Conservation (phyloP, 1,140 invertebrate species). For the Varroa destructor region DNA sequence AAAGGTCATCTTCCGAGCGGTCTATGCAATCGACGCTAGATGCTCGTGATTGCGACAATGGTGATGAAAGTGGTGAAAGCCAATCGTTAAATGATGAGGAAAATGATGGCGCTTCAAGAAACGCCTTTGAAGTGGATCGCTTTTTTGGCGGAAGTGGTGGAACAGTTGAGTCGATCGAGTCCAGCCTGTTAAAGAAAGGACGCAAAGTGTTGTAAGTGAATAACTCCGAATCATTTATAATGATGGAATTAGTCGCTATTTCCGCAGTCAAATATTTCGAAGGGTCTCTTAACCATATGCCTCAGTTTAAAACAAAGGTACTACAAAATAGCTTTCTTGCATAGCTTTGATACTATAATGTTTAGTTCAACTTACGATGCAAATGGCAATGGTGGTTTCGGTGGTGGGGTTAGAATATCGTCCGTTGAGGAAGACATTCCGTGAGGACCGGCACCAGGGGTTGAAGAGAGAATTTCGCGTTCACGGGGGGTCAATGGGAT, state of each 20-base stretch:
- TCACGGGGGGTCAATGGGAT: slow-evolving; percentile 48
- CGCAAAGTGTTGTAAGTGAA: not conserved
- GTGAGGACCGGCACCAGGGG: not conserved
- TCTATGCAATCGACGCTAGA: slow-evolving; percentile 24
- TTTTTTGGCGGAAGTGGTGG: slow-evolving; percentile 63
- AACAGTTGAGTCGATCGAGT: slow-evolving; percentile 38
- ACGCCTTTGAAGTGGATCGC: slow-evolving; percentile 36
- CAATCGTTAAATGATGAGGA: slow-evolving; percentile 10
- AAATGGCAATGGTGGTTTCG: slow-evolving; percentile 66
- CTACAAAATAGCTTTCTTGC: too few species aligned
- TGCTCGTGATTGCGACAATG: slow-evolving; percentile 20
- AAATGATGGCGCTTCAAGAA: slow-evolving; percentile 15
- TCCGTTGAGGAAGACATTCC: slow-evolving; percentile 33
- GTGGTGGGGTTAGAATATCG: slow-evolving; percentile 49
- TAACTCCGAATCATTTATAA: too few species aligned
- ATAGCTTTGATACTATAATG: too few species aligned
- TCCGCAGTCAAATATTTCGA: too few species aligned
- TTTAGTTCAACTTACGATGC: slow-evolving; percentile 34
- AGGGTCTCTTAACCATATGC: too few species aligned
- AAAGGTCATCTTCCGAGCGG: slow-evolving; percentile 19
- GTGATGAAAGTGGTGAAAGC: slow-evolving; percentile 17
- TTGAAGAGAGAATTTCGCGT: slow-evolving; percentile 39
- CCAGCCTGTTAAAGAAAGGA: slow-evolving; percentile 16
- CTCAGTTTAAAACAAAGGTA: too few species aligned
- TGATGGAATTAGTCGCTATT: too few species aligned